Evolutionary conservation across 2,113 vertebrate species (phyloP).

Genomic region (Ranitomeya variabilis): DNA sequence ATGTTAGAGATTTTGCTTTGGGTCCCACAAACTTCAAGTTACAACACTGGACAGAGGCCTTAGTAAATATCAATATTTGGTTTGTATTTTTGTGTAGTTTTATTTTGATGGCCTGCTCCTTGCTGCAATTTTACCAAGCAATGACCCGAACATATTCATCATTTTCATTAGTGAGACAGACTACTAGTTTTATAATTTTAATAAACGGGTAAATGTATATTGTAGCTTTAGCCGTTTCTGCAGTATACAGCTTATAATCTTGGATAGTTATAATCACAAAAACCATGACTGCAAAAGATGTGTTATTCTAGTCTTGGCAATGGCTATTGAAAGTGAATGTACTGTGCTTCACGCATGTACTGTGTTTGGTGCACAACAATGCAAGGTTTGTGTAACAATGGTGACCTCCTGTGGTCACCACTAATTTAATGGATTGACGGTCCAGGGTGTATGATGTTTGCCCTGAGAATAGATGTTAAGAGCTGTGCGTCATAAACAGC

Average conservation of each 20-base stretch:
- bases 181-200: background rate
- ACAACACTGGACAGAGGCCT: background rate
- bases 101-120: background rate
- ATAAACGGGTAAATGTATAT: background rate
- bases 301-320: background rate
- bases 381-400: constrained; percentile 53
- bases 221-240: background rate
- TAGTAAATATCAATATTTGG: background rate
- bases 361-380: constrained; percentile 11
- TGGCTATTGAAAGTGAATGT: background rate
- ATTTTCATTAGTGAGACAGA: no score
- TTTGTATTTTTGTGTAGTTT: background rate
- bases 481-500: constrained; percentile 45
- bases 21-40: no score
- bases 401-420: constrained; percentile 57
- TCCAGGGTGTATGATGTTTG: background rate
- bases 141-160: no score
- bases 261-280: background rate
- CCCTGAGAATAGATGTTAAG: background rate
- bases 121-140: background rate
- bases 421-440: constrained; percentile 18
- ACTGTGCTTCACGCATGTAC: background rate
- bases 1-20: no score
- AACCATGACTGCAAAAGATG: background rate
- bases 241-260: background rate